phyloP scores from a whole-genome alignment of 1,140 invertebrate species.

The Drosophila tristis region DNA sequence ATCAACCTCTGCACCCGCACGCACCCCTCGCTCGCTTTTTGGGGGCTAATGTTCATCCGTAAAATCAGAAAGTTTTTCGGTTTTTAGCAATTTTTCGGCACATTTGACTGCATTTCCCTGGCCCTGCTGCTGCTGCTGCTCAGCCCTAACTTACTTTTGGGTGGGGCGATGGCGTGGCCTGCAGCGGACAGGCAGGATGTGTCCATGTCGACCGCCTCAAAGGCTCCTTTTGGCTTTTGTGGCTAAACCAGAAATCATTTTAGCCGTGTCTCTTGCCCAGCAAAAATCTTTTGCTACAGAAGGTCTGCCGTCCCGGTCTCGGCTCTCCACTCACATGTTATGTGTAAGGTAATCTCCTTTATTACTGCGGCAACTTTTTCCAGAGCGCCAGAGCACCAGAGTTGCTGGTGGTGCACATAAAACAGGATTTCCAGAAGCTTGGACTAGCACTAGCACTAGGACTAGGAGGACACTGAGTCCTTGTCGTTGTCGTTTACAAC shows the following conservation, averaged over 20 bases:
- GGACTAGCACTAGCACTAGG: conserved; percentile 3
- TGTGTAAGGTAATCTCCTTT: conserved; percentile 79
- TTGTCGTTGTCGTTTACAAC: conserved; percentile 56
- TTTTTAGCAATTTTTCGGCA: conserved; percentile 18
- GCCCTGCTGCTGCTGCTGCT: not conserved
- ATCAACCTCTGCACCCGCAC: not conserved
- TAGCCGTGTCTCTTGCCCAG: conserved; percentile 6
- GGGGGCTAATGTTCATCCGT: conserved; percentile 23
- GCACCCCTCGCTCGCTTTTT: not conserved
- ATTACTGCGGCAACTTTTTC: conserved; percentile 79
- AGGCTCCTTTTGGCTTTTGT: conserved; percentile 48
- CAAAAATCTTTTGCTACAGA: conserved; percentile 2
- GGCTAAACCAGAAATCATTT: conserved; percentile 56
- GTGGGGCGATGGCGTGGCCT: not conserved
- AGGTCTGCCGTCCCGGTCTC: not conserved
- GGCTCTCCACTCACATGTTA: conserved; percentile 62
- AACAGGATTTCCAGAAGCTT: conserved; percentile 59
- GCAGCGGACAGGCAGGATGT: conserved; percentile 22
- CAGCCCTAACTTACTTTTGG: conserved; percentile 11
- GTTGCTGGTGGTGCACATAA: conserved; percentile 44
- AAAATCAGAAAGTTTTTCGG: conserved; percentile 18
- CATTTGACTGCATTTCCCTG: conserved; percentile 27
- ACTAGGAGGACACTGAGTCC: not conserved
- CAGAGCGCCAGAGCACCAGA: conserved; percentile 22
- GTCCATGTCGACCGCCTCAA: conserved; percentile 44